Base-by-base conservation (phyloP, 2,797 vertebrate genomes). In the Psittacula echo region DNA sequence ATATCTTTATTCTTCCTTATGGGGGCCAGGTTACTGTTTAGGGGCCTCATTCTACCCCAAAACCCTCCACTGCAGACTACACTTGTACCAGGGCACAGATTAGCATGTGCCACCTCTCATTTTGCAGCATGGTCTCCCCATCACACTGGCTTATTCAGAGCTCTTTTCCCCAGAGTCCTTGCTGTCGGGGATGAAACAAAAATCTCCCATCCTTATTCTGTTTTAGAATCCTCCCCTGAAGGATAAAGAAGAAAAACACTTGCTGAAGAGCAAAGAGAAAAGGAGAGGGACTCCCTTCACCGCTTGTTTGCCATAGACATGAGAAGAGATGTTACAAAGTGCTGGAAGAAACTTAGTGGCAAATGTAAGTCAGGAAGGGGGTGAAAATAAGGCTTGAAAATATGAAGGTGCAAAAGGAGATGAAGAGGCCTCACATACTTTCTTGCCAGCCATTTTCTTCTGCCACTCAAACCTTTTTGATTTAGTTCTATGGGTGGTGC, bases 321-420 rank as follows among this genome's bases (percentile, higher is more conserved):
- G 53, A 89, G 83, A 92, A 67, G 21, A 62, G 37, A 68, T 70
- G 44, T 50, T 44, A 81, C 32, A 60, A 83, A 90, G 65, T 0
- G 1, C 16, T 66, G 22, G 45, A 32, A 88, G 70, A 86, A 90
- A 53, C 34, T 32, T 50, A 74, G 66, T 66, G 53, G 61, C 20
- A 93, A 67, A 77, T 19, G 1, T 32, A 88, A 79, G 47, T n/a
- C 37, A 90, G 50, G 45, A 77, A 71, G 2, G 2, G 53, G 23
- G 30, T 75, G 73, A 68, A 93, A 83, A 77, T 61, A 68, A 71
- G 48, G 41, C 66, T 94, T 71, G 66, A 73, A 89, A 85, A 92
- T 9, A 68, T 12, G 76, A 88, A 86, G 47, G 53, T 78, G 71
- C 67, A 54, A 90, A 90, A 87, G 70, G 54, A 94, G 48, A 45